Evolutionary conservation across 2,797 vertebrate genomes (phyloP), one percentile per base, ranked within the genome.

Genomic region (Mus spretus): DNA sequence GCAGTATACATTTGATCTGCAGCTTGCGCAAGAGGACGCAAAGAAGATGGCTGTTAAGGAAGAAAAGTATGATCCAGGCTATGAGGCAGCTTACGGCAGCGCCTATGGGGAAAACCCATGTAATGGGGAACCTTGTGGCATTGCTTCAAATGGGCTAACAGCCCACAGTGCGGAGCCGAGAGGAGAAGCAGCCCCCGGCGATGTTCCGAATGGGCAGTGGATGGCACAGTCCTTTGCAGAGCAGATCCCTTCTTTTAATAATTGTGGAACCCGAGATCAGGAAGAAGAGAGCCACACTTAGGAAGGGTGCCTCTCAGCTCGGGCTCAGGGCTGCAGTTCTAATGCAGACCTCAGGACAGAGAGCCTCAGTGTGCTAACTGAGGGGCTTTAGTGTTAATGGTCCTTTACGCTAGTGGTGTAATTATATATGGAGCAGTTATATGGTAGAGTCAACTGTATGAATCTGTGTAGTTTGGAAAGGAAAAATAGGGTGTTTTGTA

Each of bases 41-140:
- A 99, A 99, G 98, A 99, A 99, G 98, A 99, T 99, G 99, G 99
- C 99, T 5, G 99, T 99, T 77, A 99, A 99, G 98, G 99, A 99
- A 98, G 99, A 99, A 97, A 99, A 99, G 95, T 99, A 99, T 0
- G 99, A 99, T 94, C 99, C 99, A 0, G 99, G 99, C 65, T 99
- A 99, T 3, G 99, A 99, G 97, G 99, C 99, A 2, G 99, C 99
- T 0, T 99, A 99, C 3, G 99, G 99, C 1, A 99, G 99, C 59
- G 98, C 98, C 2, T 99, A 99, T 31, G 91, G 96, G 0, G 99
- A 99, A 67, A 98, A 89, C 70, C 98, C 97, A 0, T 99, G 98
- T 34, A 98, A 95, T 65, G 98, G 98, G 1, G 99, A 99, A 9
- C 99, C 98, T 90, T 99, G 99, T 95, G 97, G 98, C 78, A 99